These are phyloP conservation scores for Palythoa heliodiscus DNA, from an alignment of 92 coral and sea anemone species.

Conservation along the genomic window DNA sequence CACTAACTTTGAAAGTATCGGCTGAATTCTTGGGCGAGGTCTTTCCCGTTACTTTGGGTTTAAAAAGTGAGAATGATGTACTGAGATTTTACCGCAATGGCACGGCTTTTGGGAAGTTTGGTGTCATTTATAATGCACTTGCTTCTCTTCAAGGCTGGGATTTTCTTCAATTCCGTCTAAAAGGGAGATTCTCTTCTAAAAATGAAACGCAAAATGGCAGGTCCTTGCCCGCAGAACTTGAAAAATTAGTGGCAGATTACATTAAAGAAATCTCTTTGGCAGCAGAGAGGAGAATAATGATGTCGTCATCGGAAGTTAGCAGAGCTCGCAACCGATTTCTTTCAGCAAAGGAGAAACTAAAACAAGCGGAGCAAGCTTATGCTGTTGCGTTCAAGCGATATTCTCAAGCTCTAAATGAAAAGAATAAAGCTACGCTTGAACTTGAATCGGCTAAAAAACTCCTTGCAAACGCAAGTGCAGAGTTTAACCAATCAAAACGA, in stretches of 20 bases:
- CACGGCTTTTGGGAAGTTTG: conserved; percentile 47
- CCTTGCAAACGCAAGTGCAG: conserved; percentile 45
- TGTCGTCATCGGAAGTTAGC: conserved; percentile 5
- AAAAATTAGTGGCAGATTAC: conserved; percentile 49
- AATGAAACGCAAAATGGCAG: neutral
- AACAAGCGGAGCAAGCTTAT: conserved; percentile 9
- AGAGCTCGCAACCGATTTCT: conserved; percentile 29
- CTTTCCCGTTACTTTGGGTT: conserved; percentile 28
- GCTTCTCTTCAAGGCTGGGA: conserved; percentile 57
- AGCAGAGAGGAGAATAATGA: conserved; percentile 12
- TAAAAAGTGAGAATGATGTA: conserved; percentile 17
- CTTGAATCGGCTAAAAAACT: conserved; percentile 32
- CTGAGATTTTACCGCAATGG: conserved; percentile 30
- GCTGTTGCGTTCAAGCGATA: conserved; percentile 4
- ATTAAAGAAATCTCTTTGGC: conserved; percentile 24
- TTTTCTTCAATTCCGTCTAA: conserved; percentile 39
- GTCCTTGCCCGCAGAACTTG: conserved; percentile 43
- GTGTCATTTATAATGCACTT: conserved; percentile 44
- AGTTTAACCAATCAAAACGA: conserved; percentile 49
- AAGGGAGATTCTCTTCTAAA: conserved; percentile 41
- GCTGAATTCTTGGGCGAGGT: conserved; percentile 50
- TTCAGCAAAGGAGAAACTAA: conserved; percentile 17
- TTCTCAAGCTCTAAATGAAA: conserved; percentile 33
- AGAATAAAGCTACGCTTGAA: conserved; percentile 27
- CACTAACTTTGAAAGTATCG: conserved; percentile 17